Evolutionary conservation across 2,797 vertebrate genomes (phyloP), one percentile per base, ranked within the genome.

Genomic region (Luscinia luscinia): DNA sequence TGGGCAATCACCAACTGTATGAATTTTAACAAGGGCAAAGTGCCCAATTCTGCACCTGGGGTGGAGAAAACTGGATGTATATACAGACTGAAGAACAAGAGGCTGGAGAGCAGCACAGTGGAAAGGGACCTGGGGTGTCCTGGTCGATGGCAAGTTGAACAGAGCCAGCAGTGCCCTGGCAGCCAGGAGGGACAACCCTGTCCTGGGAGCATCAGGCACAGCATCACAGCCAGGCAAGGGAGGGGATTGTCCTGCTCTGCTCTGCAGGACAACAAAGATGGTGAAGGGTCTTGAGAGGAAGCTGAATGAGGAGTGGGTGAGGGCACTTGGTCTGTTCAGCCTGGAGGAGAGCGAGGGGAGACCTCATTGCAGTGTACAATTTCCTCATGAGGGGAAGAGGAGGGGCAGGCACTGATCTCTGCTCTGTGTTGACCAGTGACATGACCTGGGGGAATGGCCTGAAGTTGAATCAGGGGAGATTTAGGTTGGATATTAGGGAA

Each of bases 151-250:
- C 12, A 51, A 14, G 6, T 2, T 32, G 26, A 51, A 22, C 1
- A 0, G 22, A 58, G 21, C 0, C 36, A 75, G 20, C 20, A 73
- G 70, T 58, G 22, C 26, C 32, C 52, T 27, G 32, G 38, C 26
- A 36, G 22, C 15, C 62, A 51, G 32, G 18, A 75, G 18, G 5
- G 13, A 20, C 11, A 64, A 5, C 0, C 2, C 0, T 55, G 24
- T 57, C 26, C 52, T 36, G 21, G 9, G 11, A 0, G 2, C 21
- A 51, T 27, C 32, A 36, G 52, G 27, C 22, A 22, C 52, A 58
- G 27, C 55, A 45, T 26, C 0, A 0, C n/a, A 36, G 15, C 16
- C 0, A 0, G 52, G 15, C 5, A 43, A 32, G 27, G 22, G 45
- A 66, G 27, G 52, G 11, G 8, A 67, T 43, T 43, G 8, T 51